These are phyloP conservation scores for Sitta carolinensis DNA, from an alignment of 2,797 vertebrate genomes.

Conservation along the genomic window DNA sequence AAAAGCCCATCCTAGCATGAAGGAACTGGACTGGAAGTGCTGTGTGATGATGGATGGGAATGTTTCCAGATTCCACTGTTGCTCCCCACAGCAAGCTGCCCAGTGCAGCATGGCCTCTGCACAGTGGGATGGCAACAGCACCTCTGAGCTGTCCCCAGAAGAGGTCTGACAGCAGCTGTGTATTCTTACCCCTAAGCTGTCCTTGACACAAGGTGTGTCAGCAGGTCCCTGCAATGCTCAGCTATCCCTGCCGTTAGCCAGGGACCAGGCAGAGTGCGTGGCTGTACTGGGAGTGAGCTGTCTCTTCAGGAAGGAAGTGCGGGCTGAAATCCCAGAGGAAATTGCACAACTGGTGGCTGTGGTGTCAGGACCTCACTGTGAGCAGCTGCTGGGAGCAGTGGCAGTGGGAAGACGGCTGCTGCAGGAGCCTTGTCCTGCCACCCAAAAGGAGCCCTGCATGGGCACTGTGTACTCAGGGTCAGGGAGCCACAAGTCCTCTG, in stretches of 20 bases:
- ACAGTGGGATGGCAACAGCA: accelerated
- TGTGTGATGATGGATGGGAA: background rate
- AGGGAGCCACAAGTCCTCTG: accelerated
- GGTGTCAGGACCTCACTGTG: background rate
- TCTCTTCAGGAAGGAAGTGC: background rate
- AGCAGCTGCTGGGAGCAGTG: background rate
- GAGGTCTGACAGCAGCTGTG: accelerated
- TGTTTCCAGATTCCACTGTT: background rate
- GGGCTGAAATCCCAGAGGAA: slow-evolving; percentile 50
- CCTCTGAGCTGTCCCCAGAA: background rate
- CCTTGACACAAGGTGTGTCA: background rate
- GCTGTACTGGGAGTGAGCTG: background rate
- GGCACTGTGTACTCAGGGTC: accelerated
- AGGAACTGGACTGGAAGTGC: background rate
- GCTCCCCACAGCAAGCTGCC: background rate
- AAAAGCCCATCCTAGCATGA: background rate
- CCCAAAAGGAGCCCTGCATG: background rate
- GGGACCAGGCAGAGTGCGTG: accelerated
- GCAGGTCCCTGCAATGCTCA: background rate
- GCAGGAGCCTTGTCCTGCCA: background rate
- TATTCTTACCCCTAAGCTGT: background rate
- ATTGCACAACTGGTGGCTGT: slow-evolving; percentile 34
- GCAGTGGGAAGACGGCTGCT: background rate
- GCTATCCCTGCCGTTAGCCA: background rate
- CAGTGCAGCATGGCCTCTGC: accelerated